Percentiles rank a stretch among this genome's conserved stretches.
Evolutionary conservation across 2,888 invertebrate genomes (phyloP).

Genomic region (Ligdia adustata): DNA sequence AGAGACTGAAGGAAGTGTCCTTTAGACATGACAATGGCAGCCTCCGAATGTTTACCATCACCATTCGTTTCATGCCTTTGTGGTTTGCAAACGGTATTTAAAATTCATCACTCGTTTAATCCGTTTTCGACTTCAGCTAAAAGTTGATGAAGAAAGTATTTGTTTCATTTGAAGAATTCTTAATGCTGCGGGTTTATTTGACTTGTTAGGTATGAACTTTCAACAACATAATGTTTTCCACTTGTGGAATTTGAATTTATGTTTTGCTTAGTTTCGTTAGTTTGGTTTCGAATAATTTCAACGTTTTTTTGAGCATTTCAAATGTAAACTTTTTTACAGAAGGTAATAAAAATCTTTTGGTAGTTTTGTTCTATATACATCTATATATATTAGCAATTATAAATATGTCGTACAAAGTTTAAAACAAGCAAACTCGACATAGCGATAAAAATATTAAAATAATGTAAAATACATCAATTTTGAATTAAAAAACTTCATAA

Average conservation of each 20-base stretch:
- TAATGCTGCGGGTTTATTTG: slow-evolving; percentile 23
- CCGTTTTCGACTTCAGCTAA: slow-evolving; percentile 38
- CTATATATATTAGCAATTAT: no score
- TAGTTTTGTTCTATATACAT: no score
- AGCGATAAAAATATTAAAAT: no score
- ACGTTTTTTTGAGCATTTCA: background rate
- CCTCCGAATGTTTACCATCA: slow-evolving; percentile 43
- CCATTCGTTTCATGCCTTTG: slow-evolving; percentile 29
- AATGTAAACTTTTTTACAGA: no score
- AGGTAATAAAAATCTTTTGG: no score
- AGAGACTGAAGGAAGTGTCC: slow-evolving; percentile 49
- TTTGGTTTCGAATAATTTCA: background rate
- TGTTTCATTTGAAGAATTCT: slow-evolving; percentile 32
- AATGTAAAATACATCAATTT: no score
- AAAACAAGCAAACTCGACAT: no score
- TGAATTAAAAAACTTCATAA: no score
- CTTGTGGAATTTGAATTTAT: background rate
- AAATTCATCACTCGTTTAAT: slow-evolving; percentile 39
- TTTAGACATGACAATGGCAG: slow-evolving; percentile 6
- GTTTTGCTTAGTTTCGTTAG: background rate
- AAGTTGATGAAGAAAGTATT: slow-evolving; percentile 36
- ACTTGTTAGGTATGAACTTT: slow-evolving; percentile 13
- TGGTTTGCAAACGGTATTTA: slow-evolving; percentile 39
- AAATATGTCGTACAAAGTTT: no score
- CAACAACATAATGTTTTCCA: slow-evolving; percentile 3